Evolutionary conservation across 1,140 invertebrate species (phyloP), one percentile per base, ranked within the genome.

Genomic region (Amyelois transitella): DNA sequence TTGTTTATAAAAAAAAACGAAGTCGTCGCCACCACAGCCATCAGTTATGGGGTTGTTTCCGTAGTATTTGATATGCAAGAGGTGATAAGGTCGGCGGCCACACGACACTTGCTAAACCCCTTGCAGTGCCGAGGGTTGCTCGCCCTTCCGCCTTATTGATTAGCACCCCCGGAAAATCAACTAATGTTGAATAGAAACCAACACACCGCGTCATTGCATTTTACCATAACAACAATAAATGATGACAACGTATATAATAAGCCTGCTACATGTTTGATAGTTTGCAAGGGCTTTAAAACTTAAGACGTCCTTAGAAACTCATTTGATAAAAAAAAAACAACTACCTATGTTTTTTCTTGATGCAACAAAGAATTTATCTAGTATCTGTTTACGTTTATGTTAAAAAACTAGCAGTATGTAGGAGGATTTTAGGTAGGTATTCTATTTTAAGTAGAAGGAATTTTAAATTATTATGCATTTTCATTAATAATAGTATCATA

Each of bases 121-220:
- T 80, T 77, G 59, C 58, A 76, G 55, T 77, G 66, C 58, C 25
- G 66, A 76, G 77, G 82, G 80, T 73, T 75, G 72, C 66, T 76
- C 73, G 77, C 78, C 81, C 80, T 86, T 81, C 77, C 72, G 80
- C 74, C 74, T 77, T 86, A 86, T 86, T 84, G 82, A 84, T 86
- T 84, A 81, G 61, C 68, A 66, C 63, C 61, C 66, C 69, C 52
- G 58, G 62, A 65, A 64, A 66, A 69, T 68, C 47, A 68, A 60
- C 62, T 69, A 62, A 69, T 71, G 58, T 58, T 53, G 48, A 66
- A 58, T 58, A 53, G 51, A 66, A 74, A 73, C 69, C 62, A 75
- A 70, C 53, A 59, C 61, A 45, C 58, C 45, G 32, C 47, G 45
- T 44, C 60, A 32, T 20, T 43, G 18, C 24, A 49, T 55, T 55